Evolutionary conservation across 2,888 invertebrate genomes (phyloP), one percentile per base, ranked within the genome.

Genomic region (Aproaerema taeniolella): DNA sequence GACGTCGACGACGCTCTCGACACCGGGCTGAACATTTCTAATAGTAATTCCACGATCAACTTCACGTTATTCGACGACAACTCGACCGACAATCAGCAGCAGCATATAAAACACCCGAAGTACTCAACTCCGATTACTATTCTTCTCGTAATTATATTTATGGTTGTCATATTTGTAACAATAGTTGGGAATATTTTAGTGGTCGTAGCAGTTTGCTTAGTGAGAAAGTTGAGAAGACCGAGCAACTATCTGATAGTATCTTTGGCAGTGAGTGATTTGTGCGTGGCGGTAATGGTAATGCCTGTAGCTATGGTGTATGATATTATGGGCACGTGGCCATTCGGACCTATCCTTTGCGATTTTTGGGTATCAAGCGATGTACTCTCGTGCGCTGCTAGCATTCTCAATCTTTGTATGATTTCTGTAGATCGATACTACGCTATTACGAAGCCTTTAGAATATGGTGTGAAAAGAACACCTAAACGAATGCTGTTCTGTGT

Each of bases 321-420:
- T 78, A 91, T 98, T 45, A 89, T 95, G 58, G 97, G 96, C 44
- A 91, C 92, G 57, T 99, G 99, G 99, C 92, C 93, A 55, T 97
- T 99, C 63, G 98, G 98, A 36, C 91, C 92, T 14, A 89, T 93
- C 46, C 92, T 97, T 62, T 98, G 98, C 79, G 96, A 97, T 69
- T 90, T 97, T 47, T 99, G 98, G 98, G 97, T 97, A 44, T 95
- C 96, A 39, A 96, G 97, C 70, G 99, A 99, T 78, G 97, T 99
- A 24, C 90, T 98, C 58, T 97, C 98, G 56, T 98, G 97, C 70
- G 97, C 99, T 12, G 98, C 99, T n/a, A 98, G 98, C 58, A 99
- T 99, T 58, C 88, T 99, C 35, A 99, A 99, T 81, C 89, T 99
- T 49, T 98, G 98, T 77, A 98, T 98, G 90, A 98, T 99, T 74